These are phyloP conservation scores for Lacerta agilis DNA, from an alignment of 2,797 vertebrate genomes.

Conservation along the genomic window DNA sequence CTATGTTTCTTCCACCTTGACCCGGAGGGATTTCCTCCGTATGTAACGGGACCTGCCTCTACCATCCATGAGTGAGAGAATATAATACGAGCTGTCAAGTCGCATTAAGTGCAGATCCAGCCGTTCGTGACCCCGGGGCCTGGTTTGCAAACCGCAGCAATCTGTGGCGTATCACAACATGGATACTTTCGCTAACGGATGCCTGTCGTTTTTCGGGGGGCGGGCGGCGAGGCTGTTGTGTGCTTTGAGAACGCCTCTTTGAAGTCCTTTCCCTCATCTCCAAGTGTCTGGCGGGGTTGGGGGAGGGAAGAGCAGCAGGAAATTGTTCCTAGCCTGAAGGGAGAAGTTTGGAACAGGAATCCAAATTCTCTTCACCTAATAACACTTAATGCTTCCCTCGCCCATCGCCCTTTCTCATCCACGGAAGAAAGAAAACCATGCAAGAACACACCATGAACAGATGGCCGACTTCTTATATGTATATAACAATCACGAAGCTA, in stretches of 20 bases:
- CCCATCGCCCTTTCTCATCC: background rate
- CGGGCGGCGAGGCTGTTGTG: background rate
- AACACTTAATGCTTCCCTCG: background rate
- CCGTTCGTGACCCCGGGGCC: constrained; percentile 19
- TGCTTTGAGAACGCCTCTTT: constrained; percentile 1
- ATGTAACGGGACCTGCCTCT: constrained; percentile 14
- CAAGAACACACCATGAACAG: background rate
- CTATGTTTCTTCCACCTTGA: constrained; percentile 26
- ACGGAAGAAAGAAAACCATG: constrained; percentile 1
- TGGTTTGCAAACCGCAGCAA: constrained; percentile 9
- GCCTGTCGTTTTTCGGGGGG: background rate
- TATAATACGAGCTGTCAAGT: constrained; percentile 31
- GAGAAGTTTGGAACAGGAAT: background rate
- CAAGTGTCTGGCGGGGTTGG: constrained; percentile 21
- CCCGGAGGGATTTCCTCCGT: constrained; percentile 12
- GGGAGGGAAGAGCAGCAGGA: background rate
- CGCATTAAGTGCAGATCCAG: constrained; percentile 31
- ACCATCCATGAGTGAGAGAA: constrained; percentile 14
- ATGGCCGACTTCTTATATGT: background rate
- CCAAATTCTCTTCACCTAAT: background rate
- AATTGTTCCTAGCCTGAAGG: constrained; percentile 1
- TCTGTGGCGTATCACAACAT: constrained; percentile 16
- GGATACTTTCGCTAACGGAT: background rate
- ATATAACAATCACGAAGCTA: background rate
- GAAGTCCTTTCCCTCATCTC: constrained; percentile 19